Percentiles rank a stretch among this genome's conserved stretches.
phyloP scores from a whole-genome alignment of 30 jellyfish, hydroid and myxozoan species.

The Phacellophora camtschatica region DNA sequence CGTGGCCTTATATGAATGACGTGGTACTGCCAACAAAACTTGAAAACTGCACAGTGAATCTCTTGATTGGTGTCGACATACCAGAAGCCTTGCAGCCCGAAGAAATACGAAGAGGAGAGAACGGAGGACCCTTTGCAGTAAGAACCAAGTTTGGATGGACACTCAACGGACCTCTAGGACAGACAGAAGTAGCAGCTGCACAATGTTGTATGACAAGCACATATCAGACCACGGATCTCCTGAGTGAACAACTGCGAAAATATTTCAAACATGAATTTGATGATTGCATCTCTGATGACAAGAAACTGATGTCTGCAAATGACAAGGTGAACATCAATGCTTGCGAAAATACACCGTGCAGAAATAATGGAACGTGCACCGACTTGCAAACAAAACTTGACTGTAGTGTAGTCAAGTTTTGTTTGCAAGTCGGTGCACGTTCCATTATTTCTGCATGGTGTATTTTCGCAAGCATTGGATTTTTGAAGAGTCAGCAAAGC shows the following conservation, averaged over 20 bases:
- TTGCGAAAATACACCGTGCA: slow-evolving; percentile 71
- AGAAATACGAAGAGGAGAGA: slow-evolving; percentile 41
- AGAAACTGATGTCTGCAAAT: slow-evolving; percentile 21
- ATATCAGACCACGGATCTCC: neutral
- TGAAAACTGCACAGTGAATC: slow-evolving; percentile 24
- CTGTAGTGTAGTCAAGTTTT: slow-evolving; percentile 59
- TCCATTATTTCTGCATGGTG: slow-evolving; percentile 79
- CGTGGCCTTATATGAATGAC: slow-evolving; percentile 22
- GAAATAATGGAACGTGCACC: slow-evolving; percentile 71
- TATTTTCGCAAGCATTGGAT: slow-evolving; percentile 48
- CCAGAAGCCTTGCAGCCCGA: slow-evolving; percentile 69
- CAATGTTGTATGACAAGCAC: neutral
- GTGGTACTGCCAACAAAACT: slow-evolving; percentile 5
- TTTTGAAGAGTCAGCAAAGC: slow-evolving; percentile 9
- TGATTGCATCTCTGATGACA: slow-evolving; percentile 19
- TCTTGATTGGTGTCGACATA: slow-evolving; percentile 44
- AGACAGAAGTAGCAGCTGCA: neutral
- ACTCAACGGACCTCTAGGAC: slow-evolving; percentile 48
- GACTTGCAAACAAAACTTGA: slow-evolving; percentile 57
- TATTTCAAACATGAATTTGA: slow-evolving; percentile 30
- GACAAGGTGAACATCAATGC: slow-evolving; percentile 54
- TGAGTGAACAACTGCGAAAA: slow-evolving; percentile 8
- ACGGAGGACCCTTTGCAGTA: slow-evolving; percentile 64
- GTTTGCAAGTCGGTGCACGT: slow-evolving; percentile 65
- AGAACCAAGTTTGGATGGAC: slow-evolving; percentile 68